Evolutionary conservation across 2,888 invertebrate genomes (phyloP).

Genomic region (Lacanobia wlatinum): DNA sequence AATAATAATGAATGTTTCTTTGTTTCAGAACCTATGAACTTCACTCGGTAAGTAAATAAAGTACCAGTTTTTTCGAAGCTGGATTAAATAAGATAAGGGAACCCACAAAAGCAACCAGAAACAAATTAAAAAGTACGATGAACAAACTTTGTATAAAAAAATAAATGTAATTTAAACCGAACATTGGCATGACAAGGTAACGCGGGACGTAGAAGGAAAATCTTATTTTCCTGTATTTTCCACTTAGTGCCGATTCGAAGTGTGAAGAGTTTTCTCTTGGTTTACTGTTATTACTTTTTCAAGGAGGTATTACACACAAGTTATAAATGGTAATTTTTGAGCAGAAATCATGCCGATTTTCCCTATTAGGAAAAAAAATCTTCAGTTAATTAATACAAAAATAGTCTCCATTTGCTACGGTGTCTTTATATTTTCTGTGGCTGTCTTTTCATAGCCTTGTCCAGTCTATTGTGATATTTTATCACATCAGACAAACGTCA

Average conservation of each 20-base stretch:
- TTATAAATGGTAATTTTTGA: neutral
- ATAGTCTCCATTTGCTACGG: too few species aligned
- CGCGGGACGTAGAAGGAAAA: neutral
- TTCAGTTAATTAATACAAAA: too few species aligned
- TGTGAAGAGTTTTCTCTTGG: neutral
- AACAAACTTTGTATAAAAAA: neutral
- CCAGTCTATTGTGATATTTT: too few species aligned
- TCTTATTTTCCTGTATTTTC: slow-evolving; percentile 1
- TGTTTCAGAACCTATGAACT: slow-evolving; percentile 45
- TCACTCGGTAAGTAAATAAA: slow-evolving; percentile 42
- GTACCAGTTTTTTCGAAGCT: neutral
- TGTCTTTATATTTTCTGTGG: too few species aligned
- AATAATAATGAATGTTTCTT: slow-evolving; percentile 2
- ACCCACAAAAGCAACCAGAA: neutral
- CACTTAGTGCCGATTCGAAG: neutral
- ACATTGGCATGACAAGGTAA: neutral
- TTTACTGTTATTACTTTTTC: neutral
- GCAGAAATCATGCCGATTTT: neutral
- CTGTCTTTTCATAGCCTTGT: too few species aligned
- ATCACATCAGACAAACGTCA: too few species aligned
- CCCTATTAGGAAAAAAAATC: too few species aligned
- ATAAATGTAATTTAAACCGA: neutral
- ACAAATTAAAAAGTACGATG: neutral
- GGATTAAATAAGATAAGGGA: neutral
- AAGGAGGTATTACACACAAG: neutral